Evolutionary conservation across 1,140 invertebrate species (phyloP).

Genomic region (Teleogryllus occipitalis): DNA sequence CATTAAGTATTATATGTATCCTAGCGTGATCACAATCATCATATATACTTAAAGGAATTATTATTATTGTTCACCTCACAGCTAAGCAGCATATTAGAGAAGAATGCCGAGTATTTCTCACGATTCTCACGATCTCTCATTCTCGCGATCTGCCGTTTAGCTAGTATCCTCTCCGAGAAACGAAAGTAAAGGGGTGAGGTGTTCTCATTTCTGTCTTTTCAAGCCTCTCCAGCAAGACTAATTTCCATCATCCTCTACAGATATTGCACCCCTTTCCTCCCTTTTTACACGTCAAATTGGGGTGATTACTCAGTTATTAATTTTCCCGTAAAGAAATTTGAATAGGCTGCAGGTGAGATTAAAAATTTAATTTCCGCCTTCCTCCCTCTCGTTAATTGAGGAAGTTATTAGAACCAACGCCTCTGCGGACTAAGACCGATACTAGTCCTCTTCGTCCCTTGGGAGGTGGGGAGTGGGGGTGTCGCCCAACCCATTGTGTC

Average conservation of each 20-base stretch:
- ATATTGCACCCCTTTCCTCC: neutral
- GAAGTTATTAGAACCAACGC: neutral
- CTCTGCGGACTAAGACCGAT: neutral
- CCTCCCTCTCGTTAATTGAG: neutral
- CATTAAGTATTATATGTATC: too few relatives aligned
- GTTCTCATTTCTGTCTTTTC: neutral
- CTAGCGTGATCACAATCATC: too few relatives aligned
- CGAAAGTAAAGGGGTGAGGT: neutral
- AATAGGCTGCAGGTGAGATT: neutral
- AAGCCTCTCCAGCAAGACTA: neutral
- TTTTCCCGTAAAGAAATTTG: neutral
- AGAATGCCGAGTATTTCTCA: too few relatives aligned
- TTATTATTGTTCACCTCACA: too few relatives aligned
- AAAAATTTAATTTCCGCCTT: neutral
- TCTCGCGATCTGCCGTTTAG: too few relatives aligned
- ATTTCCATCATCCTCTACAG: neutral
- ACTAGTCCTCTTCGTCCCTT: neutral
- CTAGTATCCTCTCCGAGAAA: neutral
- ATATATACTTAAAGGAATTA: too few relatives aligned
- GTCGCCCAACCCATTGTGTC: neutral
- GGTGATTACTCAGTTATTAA: conserved; percentile 1
- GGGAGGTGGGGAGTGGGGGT: too few relatives aligned
- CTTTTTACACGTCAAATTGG: conserved; percentile 1
- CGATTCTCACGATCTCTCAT: too few relatives aligned
- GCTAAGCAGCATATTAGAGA: too few relatives aligned